Percentiles rank a stretch among this genome's conserved stretches.
These are phyloP conservation scores for Bucorvus abyssinicus DNA, from an alignment of 2,797 vertebrate species.

Conservation along the genomic window DNA sequence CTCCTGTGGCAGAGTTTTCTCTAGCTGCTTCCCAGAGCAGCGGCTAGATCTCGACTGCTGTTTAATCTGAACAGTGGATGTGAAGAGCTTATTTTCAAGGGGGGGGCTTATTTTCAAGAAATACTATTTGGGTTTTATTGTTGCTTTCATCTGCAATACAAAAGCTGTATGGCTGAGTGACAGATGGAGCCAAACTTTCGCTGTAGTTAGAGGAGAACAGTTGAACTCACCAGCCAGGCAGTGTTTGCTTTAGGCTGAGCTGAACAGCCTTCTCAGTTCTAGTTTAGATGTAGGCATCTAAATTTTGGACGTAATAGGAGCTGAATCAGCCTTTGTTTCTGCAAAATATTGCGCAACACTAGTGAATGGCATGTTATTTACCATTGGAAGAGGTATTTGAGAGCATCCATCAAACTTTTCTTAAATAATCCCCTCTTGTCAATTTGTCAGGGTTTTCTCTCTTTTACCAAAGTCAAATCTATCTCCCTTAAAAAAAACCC, in stretches of 20 bases:
- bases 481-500: neutral
- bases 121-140: neutral
- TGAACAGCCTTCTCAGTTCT: neutral
- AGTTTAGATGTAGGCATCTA: neutral
- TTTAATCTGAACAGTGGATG: neutral
- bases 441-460: neutral
- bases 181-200: neutral
- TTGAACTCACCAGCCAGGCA: neutral
- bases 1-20: neutral
- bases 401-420: neutral
- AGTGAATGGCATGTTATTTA: neutral
- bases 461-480: neutral
- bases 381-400: neutral
- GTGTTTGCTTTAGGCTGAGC: neutral
- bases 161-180: neutral
- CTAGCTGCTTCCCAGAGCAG: neutral
- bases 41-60: neutral
- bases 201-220: neutral
- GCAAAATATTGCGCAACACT: neutral
- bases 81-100: too few relatives aligned
- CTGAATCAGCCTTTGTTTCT: neutral
- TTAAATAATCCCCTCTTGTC: neutral
- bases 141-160: neutral
- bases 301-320: neutral
- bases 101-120: neutral